Percentiles rank a stretch among this genome's conserved stretches.
These are phyloP conservation scores for Chinchilla lanigera DNA, from an alignment of 2,113 vertebrate genomes.

Conservation along the genomic window DNA sequence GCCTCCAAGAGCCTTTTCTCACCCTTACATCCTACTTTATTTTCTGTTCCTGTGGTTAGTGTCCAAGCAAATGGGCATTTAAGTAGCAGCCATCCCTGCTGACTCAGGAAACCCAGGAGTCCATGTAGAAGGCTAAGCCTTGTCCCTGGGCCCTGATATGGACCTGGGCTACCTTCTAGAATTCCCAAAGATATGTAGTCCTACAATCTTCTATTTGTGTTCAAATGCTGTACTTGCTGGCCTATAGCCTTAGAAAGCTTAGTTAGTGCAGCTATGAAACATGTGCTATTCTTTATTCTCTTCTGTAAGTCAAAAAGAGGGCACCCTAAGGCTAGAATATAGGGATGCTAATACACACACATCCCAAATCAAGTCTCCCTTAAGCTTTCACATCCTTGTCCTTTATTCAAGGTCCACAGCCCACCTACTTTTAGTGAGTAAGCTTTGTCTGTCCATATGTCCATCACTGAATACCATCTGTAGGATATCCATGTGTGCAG, in stretches of 20 bases:
- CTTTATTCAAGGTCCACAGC: slow-evolving; percentile 24
- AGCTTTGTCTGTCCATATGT: slow-evolving; percentile 17
- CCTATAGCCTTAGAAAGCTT: slow-evolving; percentile 25
- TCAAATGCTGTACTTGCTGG: slow-evolving; percentile 6
- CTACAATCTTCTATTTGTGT: background rate
- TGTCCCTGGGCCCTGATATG: background rate
- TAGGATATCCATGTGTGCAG: background rate
- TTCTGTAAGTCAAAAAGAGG: slow-evolving; percentile 33
- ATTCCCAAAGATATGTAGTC: background rate
- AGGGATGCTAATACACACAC: background rate
- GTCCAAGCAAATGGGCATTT: background rate
- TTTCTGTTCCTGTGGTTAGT: slow-evolving; percentile 49
- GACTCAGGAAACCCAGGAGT: background rate
- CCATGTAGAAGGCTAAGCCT: background rate
- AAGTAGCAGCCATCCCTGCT: background rate
- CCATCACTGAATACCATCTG: background rate
- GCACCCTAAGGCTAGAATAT: background rate
- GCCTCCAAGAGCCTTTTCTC: background rate
- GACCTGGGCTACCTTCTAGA: background rate
- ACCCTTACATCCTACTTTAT: slow-evolving; percentile 32
- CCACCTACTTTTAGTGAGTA: background rate
- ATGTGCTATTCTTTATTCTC: slow-evolving; percentile 56
- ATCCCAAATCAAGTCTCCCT: background rate
- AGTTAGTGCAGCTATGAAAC: background rate
- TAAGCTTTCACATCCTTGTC: background rate